Conservation (phyloP, 2,113 vertebrate genomes). For the Ctenomys sociabilis region DNA sequence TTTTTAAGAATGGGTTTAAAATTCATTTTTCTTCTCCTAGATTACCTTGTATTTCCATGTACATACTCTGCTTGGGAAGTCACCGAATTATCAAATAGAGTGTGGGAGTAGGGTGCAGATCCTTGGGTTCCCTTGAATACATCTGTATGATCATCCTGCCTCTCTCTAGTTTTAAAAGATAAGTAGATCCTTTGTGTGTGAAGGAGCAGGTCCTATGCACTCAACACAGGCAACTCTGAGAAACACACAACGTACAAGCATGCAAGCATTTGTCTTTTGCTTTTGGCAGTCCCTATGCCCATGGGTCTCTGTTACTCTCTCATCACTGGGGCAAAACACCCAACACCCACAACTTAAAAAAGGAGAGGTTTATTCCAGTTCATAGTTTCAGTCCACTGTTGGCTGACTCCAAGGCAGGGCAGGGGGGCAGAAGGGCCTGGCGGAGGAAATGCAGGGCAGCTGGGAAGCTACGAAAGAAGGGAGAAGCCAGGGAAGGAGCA, state of each 20-base stretch:
- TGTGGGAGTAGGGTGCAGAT: background rate
- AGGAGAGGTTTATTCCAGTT: background rate
- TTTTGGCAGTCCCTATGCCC: background rate
- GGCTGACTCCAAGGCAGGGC: background rate
- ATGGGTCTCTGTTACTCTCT: background rate
- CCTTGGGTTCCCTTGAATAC: background rate
- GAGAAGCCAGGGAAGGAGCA: background rate
- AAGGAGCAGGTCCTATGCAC: background rate
- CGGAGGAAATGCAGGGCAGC: background rate
- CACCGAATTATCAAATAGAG: background rate
- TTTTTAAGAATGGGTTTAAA: constrained; percentile 15
- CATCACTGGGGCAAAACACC: background rate
- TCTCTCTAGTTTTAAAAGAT: background rate
- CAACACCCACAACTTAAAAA: background rate
- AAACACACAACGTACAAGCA: background rate
- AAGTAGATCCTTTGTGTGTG: background rate
- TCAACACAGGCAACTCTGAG: background rate
- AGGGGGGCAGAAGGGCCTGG: background rate
- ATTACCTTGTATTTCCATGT: background rate
- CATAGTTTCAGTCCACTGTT: background rate
- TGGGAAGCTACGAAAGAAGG: background rate
- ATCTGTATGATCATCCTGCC: background rate
- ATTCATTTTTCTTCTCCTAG: background rate
- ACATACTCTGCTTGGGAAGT: background rate
- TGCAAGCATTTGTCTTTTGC: background rate